These are phyloP conservation scores for Picus viridis DNA, from an alignment of 2,797 vertebrate species.

Conservation along the genomic window DNA sequence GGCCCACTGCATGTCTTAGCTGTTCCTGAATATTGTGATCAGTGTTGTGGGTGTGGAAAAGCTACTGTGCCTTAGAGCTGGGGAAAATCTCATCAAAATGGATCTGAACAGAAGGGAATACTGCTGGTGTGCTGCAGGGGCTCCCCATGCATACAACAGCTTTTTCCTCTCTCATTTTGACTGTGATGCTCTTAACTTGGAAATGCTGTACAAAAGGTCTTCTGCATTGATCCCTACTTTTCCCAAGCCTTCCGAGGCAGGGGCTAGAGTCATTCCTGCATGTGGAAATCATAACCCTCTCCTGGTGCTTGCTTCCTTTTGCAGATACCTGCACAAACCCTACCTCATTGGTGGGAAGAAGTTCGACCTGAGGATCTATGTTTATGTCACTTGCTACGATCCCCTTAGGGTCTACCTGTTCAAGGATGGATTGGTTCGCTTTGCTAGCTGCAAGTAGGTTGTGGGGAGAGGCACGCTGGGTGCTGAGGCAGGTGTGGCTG, in stretches of 20 bases:
- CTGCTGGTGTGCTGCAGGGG: not conserved
- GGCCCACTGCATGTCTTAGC: not conserved
- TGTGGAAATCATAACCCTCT: not conserved
- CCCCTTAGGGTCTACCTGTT: slow-evolving; percentile 95
- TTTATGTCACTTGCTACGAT: slow-evolving; percentile 94
- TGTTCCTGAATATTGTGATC: not conserved
- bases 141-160: not conserved
- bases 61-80: not conserved
- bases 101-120: not conserved
- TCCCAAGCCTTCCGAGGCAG: not conserved
- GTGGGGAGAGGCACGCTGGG: not conserved
- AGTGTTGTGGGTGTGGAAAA: slow-evolving; percentile 6
- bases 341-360: slow-evolving; percentile 98
- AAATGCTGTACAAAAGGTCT: not conserved
- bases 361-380: slow-evolving; percentile 97
- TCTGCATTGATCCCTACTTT: not conserved
- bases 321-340: slow-evolving; percentile 95
- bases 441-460: slow-evolving; percentile 98
- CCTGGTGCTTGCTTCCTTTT: not conserved
- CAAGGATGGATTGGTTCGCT: slow-evolving; percentile 95
- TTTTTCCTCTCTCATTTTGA: not conserved
- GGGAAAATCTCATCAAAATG: not conserved
- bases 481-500: not conserved
- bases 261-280: not conserved
- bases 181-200: not conserved